Percentiles rank a stretch among this genome's conserved stretches.
Conservation (phyloP, 2,888 invertebrate species). For the Phyllotreta cruciferae region DNA sequence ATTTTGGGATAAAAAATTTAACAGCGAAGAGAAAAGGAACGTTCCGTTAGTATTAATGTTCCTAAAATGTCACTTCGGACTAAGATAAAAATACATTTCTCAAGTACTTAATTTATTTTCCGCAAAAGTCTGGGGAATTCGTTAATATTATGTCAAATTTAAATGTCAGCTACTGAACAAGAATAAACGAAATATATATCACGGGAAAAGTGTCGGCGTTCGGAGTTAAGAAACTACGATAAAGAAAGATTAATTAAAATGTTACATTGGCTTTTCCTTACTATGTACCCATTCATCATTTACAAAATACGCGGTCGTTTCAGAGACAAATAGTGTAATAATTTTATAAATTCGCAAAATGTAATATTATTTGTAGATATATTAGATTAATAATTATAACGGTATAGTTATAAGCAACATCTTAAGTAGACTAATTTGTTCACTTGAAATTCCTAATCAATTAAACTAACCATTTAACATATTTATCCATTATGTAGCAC, state of each 20-base stretch:
- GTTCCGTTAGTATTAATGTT: conserved; percentile 20
- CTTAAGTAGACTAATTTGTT: no score
- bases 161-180: conserved; percentile 47
- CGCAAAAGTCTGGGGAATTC: conserved; percentile 37
- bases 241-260: conserved; percentile 52
- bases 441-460: no score
- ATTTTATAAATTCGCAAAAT: no score
- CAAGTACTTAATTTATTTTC: conserved; percentile 35
- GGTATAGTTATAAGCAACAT: no score
- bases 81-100: conserved; percentile 24
- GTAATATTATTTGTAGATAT: no score
- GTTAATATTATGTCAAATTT: conserved; percentile 49
- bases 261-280: conserved; percentile 45
- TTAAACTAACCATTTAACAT: no score
- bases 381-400: no score
- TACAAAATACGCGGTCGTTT: conserved; percentile 42
- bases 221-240: conserved; percentile 48
- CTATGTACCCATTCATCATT: conserved; percentile 46
- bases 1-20: conserved; percentile 19
- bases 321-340: conserved; percentile 4
- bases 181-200: conserved; percentile 52
- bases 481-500: no score
- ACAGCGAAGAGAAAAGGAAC: conserved; percentile 12
- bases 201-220: conserved; percentile 46
- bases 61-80: conserved; percentile 15